Conservation (phyloP, 2,113 vertebrate species). For the Menura novaehollandiae region DNA sequence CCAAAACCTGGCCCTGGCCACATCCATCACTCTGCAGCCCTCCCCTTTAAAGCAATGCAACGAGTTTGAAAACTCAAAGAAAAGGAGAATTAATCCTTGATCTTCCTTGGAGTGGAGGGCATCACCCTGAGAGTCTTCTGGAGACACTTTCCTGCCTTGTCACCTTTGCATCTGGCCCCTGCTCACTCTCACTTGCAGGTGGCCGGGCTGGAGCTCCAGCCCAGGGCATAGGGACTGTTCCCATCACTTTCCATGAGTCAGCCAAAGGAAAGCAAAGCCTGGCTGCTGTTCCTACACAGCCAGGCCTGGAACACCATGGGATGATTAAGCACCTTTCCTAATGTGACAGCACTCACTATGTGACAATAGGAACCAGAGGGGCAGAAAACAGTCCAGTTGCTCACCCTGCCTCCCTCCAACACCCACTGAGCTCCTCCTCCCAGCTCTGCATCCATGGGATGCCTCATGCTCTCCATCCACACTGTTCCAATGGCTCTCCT, state of each 20-base stretch:
- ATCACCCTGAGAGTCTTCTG: not conserved
- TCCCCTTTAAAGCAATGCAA: not conserved
- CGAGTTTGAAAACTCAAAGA: not conserved
- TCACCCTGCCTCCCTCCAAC: not conserved
- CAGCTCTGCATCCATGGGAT: not conserved
- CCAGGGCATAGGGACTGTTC: not conserved
- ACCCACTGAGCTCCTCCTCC: not conserved
- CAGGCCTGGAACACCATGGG: not conserved
- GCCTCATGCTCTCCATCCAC: not conserved
- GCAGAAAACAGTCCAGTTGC: not conserved
- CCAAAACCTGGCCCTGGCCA: not conserved
- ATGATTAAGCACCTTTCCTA: not conserved
- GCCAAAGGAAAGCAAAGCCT: not conserved
- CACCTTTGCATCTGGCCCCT: not conserved
- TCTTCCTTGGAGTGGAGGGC: not conserved
- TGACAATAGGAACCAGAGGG: not conserved
- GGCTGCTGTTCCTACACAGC: not conserved
- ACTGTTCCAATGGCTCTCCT: not conserved
- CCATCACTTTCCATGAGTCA: not conserved
- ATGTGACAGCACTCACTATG: not conserved
- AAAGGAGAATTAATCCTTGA: not conserved
- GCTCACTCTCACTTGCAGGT: fast-evolving
- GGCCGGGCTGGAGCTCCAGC: not conserved
- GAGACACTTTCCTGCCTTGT: not conserved
- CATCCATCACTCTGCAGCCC: fast-evolving